phyloP scores from a whole-genome alignment of 2,888 invertebrate genomes.

The Drosophila acutilabella region DNA sequence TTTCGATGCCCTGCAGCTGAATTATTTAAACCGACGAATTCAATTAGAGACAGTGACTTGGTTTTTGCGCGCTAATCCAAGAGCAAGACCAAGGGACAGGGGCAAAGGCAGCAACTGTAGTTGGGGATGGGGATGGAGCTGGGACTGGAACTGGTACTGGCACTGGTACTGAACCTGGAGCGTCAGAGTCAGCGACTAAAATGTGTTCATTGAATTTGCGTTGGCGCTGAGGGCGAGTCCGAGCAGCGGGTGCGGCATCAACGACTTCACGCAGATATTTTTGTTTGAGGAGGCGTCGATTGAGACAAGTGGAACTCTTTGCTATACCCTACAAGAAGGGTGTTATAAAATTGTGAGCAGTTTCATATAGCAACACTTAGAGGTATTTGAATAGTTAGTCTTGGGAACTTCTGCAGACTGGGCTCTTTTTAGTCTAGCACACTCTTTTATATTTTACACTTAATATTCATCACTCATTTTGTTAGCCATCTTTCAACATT shows the following conservation, averaged over 20 bases:
- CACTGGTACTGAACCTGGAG: slow-evolving; percentile 1
- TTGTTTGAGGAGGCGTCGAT: slow-evolving; percentile 64
- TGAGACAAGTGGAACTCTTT: slow-evolving; percentile 74
- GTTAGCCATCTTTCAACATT: slow-evolving; percentile 32
- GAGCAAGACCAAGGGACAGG: slow-evolving; percentile 4
- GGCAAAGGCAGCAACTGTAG: not conserved
- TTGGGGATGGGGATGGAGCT: not conserved
- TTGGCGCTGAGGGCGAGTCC: slow-evolving; percentile 77
- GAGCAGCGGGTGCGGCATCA: slow-evolving; percentile 68
- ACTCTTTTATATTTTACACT: not conserved
- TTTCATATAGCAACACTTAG: not conserved
- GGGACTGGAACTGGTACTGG: not conserved
- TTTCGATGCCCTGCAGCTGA: slow-evolving; percentile 83
- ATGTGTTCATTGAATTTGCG: slow-evolving; percentile 63
- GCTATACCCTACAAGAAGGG: not conserved
- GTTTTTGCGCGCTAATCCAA: slow-evolving; percentile 73
- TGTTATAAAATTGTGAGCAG: not conserved
- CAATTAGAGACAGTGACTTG: slow-evolving; percentile 84
- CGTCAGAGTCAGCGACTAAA: slow-evolving; percentile 4
- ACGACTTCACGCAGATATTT: slow-evolving; percentile 57
- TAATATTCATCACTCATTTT: not conserved
- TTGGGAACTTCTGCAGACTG: too few relatives aligned
- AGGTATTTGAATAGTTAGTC: too few relatives aligned
- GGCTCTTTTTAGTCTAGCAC: too few relatives aligned
- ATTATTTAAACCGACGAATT: slow-evolving; percentile 85